phyloP scores from a whole-genome alignment of 2,113 vertebrate species.

The Grus americana region DNA sequence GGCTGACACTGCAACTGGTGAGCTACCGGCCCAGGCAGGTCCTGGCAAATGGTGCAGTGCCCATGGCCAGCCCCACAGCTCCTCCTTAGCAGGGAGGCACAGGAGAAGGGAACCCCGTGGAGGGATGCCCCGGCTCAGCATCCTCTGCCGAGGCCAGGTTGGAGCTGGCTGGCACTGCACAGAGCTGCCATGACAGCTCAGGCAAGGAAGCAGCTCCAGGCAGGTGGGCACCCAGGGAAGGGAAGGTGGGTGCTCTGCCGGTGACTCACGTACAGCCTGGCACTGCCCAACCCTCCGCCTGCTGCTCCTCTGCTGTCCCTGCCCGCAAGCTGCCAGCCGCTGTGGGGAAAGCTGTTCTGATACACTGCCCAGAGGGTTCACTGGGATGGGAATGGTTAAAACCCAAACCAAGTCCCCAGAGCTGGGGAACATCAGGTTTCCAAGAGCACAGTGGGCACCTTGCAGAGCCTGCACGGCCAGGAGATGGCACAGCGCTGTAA shows the following conservation, averaged over 20 bases:
- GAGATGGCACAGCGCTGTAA: fast-evolving
- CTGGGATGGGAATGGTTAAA: background rate
- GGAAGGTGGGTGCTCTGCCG: background rate
- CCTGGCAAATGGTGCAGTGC: background rate
- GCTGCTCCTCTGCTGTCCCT: background rate
- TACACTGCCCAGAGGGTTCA: fast-evolving
- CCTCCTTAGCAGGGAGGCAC: fast-evolving
- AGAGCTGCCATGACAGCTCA: fast-evolving
- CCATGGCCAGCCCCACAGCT: fast-evolving
- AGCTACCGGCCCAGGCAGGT: background rate
- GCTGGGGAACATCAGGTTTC: background rate
- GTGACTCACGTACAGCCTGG: background rate
- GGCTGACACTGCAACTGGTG: background rate
- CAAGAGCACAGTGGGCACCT: fast-evolving
- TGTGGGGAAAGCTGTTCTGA: background rate
- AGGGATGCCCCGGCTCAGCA: background rate
- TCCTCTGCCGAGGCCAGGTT: fast-evolving
- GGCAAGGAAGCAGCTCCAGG: background rate
- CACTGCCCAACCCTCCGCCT: background rate
- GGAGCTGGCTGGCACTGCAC: fast-evolving
- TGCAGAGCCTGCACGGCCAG: background rate
- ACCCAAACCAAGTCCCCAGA: background rate
- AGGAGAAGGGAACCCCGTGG: background rate
- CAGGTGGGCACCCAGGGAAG: fast-evolving
- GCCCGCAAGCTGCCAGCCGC: background rate